These are phyloP conservation scores for Dasypogon diadema DNA, from an alignment of 2,888 invertebrate species.

Conservation along the genomic window DNA sequence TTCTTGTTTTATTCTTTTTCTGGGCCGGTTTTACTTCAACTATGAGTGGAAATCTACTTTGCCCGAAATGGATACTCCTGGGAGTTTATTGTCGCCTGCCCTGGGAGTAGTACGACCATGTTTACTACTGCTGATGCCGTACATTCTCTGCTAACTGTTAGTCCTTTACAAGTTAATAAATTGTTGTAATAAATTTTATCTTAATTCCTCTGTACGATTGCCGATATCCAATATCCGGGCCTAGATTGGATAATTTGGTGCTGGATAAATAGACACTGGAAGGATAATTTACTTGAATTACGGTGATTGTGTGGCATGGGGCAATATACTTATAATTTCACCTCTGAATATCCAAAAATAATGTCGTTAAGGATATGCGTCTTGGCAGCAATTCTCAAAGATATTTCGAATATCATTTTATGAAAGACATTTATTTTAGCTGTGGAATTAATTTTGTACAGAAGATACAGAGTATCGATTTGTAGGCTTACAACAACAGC, in stretches of 20 bases:
- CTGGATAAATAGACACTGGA: constrained; percentile 46
- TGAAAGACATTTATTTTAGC: no score
- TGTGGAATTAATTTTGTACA: no score
- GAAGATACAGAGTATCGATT: no score
- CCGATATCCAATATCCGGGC: constrained; percentile 57
- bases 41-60: constrained; percentile 1
- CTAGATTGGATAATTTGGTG: constrained; percentile 51
- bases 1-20: constrained; percentile 42
- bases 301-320: not conserved
- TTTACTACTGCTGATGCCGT: constrained; percentile 35
- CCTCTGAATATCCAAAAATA: not conserved
- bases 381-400: no score
- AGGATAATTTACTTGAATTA: constrained; percentile 40
- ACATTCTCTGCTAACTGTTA: constrained; percentile 50
- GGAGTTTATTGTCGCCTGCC: constrained; percentile 13
- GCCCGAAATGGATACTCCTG: constrained; percentile 20
- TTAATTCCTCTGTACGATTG: constrained; percentile 60
- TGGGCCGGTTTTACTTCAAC: constrained; percentile 36
- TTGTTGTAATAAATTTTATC: constrained; percentile 62
- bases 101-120: not conserved
- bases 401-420: no score
- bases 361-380: not conserved
- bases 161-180: constrained; percentile 59
- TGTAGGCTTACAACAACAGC: no score
- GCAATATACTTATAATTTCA: not conserved